Evolutionary conservation across 2,888 invertebrate genomes (phyloP), one percentile per base, ranked within the genome.

Genomic region (Platycheirus albimanus): DNA sequence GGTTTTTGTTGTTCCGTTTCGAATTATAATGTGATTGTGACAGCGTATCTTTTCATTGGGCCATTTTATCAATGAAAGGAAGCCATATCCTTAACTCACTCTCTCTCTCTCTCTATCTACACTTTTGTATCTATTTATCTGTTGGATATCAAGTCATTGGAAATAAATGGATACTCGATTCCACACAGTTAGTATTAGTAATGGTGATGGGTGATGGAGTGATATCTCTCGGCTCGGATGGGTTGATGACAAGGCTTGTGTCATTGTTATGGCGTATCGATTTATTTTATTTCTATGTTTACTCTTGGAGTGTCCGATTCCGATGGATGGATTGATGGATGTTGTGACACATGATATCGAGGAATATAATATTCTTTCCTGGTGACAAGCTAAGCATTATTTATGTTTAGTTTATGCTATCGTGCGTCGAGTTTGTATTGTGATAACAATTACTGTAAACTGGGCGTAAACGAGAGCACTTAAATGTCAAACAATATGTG

Each of bases 401-500:
- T 24, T 24, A 33, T 33, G 8, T 33, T 33, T 33, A 7, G 30
- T 33, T 33, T 33, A 8, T 8, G 30, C 8, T 1, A 1, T 7
- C n/a, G n/a, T n/a, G n/a, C n/a, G n/a, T n/a, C n/a, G n/a, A n/a
- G 8, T 33, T 3, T 33, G 7, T 33, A 33, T 8, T 4, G 8
- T 8, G 30, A 7, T 33, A 4, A 33, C 8, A 33, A 33, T 33
- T 33, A 33, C 8, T 33, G 8, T 33, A 33, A 33, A 33, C 30
- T 33, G 30, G 30, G 8, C 30, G 8, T 33, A n/a, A n/a, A 33
- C 7, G 5, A 8, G 30, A 4, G 38, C 54, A 64, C 17, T 24
- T 47, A 36, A 49, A 19, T 61, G 30, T 33, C 51, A 33, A 30
- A 19, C 54, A 33, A 41, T 13, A 4, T n/a, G 13, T 33, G 24